Base-by-base conservation (phyloP, 2,113 vertebrate species). In the Empidonax alnorum region DNA sequence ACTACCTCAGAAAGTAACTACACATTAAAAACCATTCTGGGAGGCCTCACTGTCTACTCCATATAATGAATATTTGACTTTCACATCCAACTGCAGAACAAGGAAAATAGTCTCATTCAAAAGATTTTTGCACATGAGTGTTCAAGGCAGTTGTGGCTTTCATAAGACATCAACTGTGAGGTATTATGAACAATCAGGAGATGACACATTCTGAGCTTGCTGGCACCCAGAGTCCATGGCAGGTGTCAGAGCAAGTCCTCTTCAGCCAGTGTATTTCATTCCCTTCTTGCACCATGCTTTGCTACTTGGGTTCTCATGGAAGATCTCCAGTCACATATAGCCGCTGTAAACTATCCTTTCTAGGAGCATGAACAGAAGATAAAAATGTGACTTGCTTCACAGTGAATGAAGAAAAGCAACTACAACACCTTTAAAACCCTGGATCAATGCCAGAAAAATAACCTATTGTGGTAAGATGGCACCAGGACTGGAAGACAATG, bases 101-200 rank as follows among this genome's bases (percentile, higher is more conserved):
- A 72, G 39, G 35, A 65, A 89, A 67, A 72, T 9, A 47, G 44
- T 12, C n/a, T 69, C 8, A 35, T 33, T 66, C 28, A 23, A 65
- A 75, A 49, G 30, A 52, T 16, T 61, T 47, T 37, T 55, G 21
- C 6, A 6, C 1, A 0, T 33, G 12, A 77, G 15, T 2, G 0
- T 23, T 72, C 30, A 46, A 68, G 31, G 56, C 0, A 1, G 39
- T 3, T 2, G 3, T 50, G 68, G 39, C 16, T 52, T 65, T 59
- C 25, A 6, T 10, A 27, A 13, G 16, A 46, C 0, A 0, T 4
- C 8, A 1, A n/a, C 50, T 67, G 37, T 10, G 46, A 73, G 46
- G 25, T 13, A 39, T 31, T 50, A 28, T 1, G 24, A 78, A 53
- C 30, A n/a, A 52, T 13, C 30, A 71, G 35, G 31, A 0, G 0